Evolutionary conservation across 2,113 vertebrate genomes (phyloP), one percentile per base, ranked within the genome.

Genomic region (Poicephalus gulielmi): DNA sequence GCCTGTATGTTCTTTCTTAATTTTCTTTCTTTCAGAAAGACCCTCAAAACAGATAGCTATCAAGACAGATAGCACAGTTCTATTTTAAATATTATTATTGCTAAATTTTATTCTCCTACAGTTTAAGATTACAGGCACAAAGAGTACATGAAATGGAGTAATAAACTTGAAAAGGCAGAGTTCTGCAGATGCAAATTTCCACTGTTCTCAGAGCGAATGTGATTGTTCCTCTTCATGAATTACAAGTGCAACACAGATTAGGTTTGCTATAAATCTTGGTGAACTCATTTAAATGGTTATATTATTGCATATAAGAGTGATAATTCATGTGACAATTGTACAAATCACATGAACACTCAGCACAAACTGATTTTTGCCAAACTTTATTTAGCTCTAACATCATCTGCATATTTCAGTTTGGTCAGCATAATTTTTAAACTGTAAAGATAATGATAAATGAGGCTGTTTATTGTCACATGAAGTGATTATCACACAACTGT

Each of bases 151-250:
- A 77, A 93, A 73, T 55, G 64, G 37, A 92, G 46, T 60, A 91
- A 91, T 91, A 95, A 92, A 87, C 84, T 82, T 83, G 69, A 83
- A 92, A 90, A 96, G 75, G 70, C 74, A 92, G 66, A 94, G 86
- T 89, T 59, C 63, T 83, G 92, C 79, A 93, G 39, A 90, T 83
- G 83, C 84, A 94, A 75, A 92, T 94, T 88, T 90, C 68, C 80
- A 63, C 70, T 82, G 55, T 88, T 83, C 86, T 84, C 85, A 81
- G 79, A 74, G 53, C 1, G 11, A 95, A 94, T 87, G 60, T 75
- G 80, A 94, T 95, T 94, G 84, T 90, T 96, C 80, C 92, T 82
- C 43, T 95, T 95, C 80, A 85, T 92, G 95, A 95, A 91, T 95
- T 94, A 90, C 73, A 95, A 94, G 85, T 55, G 59, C 80, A 94